A percentile compares a stretch with the other conserved stretches of the same genome.
These are phyloP conservation scores for Sylvicola cinctus DNA, from an alignment of 2,888 invertebrate species.

Conservation along the genomic window DNA sequence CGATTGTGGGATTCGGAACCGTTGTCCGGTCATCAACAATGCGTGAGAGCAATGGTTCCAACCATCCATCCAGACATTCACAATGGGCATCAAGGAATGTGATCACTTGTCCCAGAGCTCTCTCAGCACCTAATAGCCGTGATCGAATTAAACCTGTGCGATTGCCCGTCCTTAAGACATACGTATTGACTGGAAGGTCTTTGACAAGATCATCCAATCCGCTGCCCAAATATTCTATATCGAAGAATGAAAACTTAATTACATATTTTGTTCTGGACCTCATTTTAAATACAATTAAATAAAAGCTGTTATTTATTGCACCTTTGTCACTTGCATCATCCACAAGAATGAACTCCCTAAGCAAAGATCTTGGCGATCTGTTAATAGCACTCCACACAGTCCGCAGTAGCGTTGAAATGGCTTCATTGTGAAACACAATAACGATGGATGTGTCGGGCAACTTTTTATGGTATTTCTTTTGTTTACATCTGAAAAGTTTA, in stretches of 20 bases:
- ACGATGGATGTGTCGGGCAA: constrained; percentile 2
- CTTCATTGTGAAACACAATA: constrained; percentile 6
- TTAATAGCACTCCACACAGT: constrained; percentile 4
- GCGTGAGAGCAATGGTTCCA: constrained; percentile 17
- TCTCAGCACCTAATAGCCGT: background rate
- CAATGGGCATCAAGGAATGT: constrained; percentile 15
- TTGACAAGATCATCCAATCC: background rate
- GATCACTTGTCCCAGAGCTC: constrained; percentile 7
- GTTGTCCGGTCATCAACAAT: constrained; percentile 8
- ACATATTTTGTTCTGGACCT: too few relatives aligned
- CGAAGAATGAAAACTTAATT: too few relatives aligned
- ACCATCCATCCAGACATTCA: constrained; percentile 13
- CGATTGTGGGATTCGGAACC: constrained; percentile 19
- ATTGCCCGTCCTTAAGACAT: background rate
- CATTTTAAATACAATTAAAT: background rate
- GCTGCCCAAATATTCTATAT: background rate
- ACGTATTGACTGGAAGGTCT: background rate
- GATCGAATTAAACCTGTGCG: constrained; percentile 1
- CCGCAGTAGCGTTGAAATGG: constrained; percentile 3
- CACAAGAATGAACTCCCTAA: constrained; percentile 4
- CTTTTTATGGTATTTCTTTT: background rate
- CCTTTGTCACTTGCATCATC: constrained; percentile 3
- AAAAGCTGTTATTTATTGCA: background rate
- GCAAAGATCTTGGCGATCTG: constrained; percentile 2
- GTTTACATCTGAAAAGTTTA: background rate